Evolutionary conservation across 2,888 invertebrate genomes (phyloP).

Genomic region (Polyploca ridens): DNA sequence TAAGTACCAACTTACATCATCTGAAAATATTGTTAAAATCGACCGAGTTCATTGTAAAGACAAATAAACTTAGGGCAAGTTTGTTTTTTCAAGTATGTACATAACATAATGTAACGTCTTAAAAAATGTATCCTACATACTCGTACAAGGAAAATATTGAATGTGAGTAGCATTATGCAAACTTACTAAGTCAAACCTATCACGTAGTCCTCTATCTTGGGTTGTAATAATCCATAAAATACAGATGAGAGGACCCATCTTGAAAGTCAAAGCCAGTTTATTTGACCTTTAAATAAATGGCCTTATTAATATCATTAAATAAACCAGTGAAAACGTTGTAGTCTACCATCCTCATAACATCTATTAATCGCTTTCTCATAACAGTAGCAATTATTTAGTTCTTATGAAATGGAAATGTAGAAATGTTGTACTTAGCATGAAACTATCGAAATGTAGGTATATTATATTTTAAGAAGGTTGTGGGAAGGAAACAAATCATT

Average conservation of each 20-base stretch:
- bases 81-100: no score
- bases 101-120: no score
- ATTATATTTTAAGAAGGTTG: no score
- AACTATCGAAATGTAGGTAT: no score
- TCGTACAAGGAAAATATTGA: background rate
- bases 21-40: no score
- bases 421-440: no score
- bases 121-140: background rate
- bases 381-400: background rate
- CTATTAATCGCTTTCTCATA: background rate
- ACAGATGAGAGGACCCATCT: slow-evolving; percentile 55
- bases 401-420: no score
- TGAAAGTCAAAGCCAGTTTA: slow-evolving; percentile 65
- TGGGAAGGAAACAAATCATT: no score
- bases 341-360: slow-evolving; percentile 38
- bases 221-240: slow-evolving; percentile 57
- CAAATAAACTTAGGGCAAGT: no score
- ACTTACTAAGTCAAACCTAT: slow-evolving; percentile 25
- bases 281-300: slow-evolving; percentile 75
- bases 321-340: slow-evolving; percentile 49
- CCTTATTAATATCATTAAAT: slow-evolving; percentile 67
- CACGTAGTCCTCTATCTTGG: slow-evolving; percentile 40
- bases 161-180: slow-evolving; percentile 9
- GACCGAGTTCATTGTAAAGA: no score
- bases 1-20: no score